Percentiles rank a stretch among this genome's conserved stretches.
These are phyloP conservation scores for Arrhopalites spinosus DNA, from an alignment of 2,888 invertebrate species.

Conservation along the genomic window DNA sequence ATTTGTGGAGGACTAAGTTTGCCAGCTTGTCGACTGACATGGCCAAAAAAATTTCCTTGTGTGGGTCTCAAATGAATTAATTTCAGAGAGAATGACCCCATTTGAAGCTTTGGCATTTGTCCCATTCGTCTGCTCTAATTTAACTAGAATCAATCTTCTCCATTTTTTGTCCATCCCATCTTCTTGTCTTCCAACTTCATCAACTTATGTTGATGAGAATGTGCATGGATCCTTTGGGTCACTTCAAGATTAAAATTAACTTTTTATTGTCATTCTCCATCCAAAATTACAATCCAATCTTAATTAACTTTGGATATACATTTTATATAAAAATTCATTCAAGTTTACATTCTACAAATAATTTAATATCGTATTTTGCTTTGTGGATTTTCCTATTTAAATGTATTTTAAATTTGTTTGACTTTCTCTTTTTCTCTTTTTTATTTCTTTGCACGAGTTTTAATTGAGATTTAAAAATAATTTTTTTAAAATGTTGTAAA, in stretches of 20 bases:
- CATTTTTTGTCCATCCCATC: neutral
- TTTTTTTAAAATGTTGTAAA: neutral
- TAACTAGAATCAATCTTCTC: neutral
- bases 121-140: neutral
- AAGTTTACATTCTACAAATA: too few species aligned
- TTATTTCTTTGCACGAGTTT: neutral
- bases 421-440: too few species aligned
- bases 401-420: neutral
- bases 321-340: too few species aligned
- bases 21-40: slow-evolving; percentile 1
- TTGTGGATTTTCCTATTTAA: too few species aligned
- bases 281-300: too few species aligned
- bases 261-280: too few species aligned
- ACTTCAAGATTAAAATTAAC: too few species aligned
- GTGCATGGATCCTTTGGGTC: too few species aligned
- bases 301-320: too few species aligned
- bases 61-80: slow-evolving; percentile 13
- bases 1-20: neutral
- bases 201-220: too few species aligned
- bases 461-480: slow-evolving; percentile 14
- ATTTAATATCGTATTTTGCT: too few species aligned
- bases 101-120: slow-evolving; percentile 1
- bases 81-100: neutral
- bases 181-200: neutral
- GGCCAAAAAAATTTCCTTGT: slow-evolving; percentile 6